Base-by-base conservation (phyloP, 2,888 invertebrate species). In the Hypolimnas misippus region DNA sequence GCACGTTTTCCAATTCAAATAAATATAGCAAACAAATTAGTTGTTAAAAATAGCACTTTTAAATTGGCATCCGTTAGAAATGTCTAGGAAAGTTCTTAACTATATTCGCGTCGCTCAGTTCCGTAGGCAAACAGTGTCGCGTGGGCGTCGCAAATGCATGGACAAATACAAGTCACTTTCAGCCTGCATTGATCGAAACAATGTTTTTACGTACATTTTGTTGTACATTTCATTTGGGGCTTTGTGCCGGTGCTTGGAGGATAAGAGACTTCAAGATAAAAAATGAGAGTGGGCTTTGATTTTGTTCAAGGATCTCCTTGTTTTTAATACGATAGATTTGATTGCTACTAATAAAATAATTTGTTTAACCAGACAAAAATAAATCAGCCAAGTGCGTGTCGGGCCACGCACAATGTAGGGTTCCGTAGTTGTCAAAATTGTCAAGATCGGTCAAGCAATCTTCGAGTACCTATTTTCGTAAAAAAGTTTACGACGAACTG, bases 101-200 rank as follows among this genome's bases (percentile, higher is more conserved):
- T 46, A 46, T 42, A 56, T 56, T 54, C 54, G 21, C 33, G 8
- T 21, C 35, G 52, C 52, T 56, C 61, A 50, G 49, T 17, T 55
- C n/a, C 42, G 56, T 31, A 44, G 52, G 50, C 52, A 57, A 61
- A 56, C 44, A 25, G 44, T 51, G 29, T 25, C 33, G 52, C 21
- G 21, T 5, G 19, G 25, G 51, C 42, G 57, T 44, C 50, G 61
- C 50, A 51, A 46, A 46, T 46, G 44, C 44, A 46, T 56, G 31
- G 56, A 55, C 51, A 51, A 38, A 56, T 42, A 56, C 49, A 10
- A 56, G 42, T 35, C 44, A 35, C 46, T 42, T 52, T 3, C 59
- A 25, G 52, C 35, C 33, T 17, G 51, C 33, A 29, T 57, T 25
- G 33, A 56, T 61, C 42, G 16, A 16, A 54, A 49, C 54, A 46